Evolutionary conservation across 1,140 invertebrate genomes (phyloP), one percentile per base, ranked within the genome.

Genomic region (Cecropterus lyciades): DNA sequence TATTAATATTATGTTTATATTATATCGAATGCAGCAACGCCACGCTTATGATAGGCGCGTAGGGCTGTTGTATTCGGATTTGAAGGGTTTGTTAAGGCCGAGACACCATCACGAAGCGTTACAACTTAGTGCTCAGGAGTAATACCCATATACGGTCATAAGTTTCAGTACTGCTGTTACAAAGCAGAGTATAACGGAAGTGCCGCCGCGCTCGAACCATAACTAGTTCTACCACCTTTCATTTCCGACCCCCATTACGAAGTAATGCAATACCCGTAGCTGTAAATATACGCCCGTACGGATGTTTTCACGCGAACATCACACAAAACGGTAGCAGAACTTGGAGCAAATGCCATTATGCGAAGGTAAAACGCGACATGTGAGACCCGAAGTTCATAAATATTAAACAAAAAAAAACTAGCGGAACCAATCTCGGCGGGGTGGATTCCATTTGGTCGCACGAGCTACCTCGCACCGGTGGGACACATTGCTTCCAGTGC

Each of bases 351-450:
- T 80, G 77, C 67, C 75, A 83, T 87, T 84, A 85, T 72, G 73
- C 69, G 82, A 86, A 87, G 79, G 79, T 85, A 82, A 81, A 78
- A 82, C 69, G 68, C 71, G 79, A 84, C 76, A 75, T 80, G 79
- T 81, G 79, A 81, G 79, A 76, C 70, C 71, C 77, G 65, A 74
- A 75, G 79, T 82, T 88, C 80, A 84, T 88, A 89, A 91, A 90
- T 89, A 89, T 90, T 90, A 85, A 89, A 88, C 48, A 49, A 49
- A 49, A 83, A 77, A 78, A 82, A 85, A 87, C 77, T 83, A 82
- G 80, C 73, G 72, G 67, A 79, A 83, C 78, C 82, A 85, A 88
- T 91, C 85, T 91, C 81, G 60, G 72, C 73, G 75, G 81, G 78
- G 71, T 55, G 79, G 69, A 76, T 80, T 82, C 82, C 76, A 84